A percentile compares a stretch with the other conserved stretches of the same genome.
Evolutionary conservation across 2,113 vertebrate genomes (phyloP).

Genomic region (Holacanthus passer): DNA sequence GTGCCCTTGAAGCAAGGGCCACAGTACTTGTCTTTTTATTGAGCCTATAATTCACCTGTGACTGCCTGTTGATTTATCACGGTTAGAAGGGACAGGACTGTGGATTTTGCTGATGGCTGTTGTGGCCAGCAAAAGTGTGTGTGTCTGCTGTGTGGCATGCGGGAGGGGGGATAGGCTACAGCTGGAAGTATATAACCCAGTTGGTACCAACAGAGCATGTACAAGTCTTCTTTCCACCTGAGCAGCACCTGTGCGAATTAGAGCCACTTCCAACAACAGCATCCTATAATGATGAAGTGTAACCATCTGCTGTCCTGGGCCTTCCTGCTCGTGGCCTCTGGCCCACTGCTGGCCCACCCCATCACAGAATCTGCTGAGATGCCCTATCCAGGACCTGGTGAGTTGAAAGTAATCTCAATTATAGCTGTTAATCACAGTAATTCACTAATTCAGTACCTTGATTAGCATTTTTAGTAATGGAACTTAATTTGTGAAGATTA

Average conservation of each 20-base stretch:
- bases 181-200: slow-evolving; percentile 76
- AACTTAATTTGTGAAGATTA: slow-evolving; percentile 50
- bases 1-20: slow-evolving; percentile 63
- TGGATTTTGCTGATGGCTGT: slow-evolving; percentile 45
- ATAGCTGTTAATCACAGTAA: slow-evolving; percentile 24
- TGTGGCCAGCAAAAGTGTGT: slow-evolving; percentile 27
- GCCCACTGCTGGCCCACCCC: slow-evolving; percentile 78
- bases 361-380: slow-evolving; percentile 81
- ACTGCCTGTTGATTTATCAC: slow-evolving; percentile 73
- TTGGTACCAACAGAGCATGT: slow-evolving; percentile 22
- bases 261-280: slow-evolving; percentile 41
- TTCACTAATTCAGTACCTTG: slow-evolving; percentile 3
- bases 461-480: slow-evolving; percentile 37
- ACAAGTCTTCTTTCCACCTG: slow-evolving; percentile 60
- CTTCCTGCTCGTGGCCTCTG: slow-evolving; percentile 76
- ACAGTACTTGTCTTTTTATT: slow-evolving; percentile 64
- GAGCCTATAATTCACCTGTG: slow-evolving; percentile 73
- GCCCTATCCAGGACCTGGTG: slow-evolving; percentile 78
- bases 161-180: slow-evolving; percentile 24
- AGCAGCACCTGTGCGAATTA: slow-evolving; percentile 47
- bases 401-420: slow-evolving; percentile 55
- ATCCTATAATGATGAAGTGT: slow-evolving; percentile 71
- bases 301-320: slow-evolving; percentile 78
- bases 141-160: slow-evolving; percentile 8
- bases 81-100: slow-evolving; percentile 22